Percentiles rank a stretch among this genome's conserved stretches.
Evolutionary conservation across 2,797 vertebrate genomes (phyloP).

Genomic region (Notolepis coatsorum): DNA sequence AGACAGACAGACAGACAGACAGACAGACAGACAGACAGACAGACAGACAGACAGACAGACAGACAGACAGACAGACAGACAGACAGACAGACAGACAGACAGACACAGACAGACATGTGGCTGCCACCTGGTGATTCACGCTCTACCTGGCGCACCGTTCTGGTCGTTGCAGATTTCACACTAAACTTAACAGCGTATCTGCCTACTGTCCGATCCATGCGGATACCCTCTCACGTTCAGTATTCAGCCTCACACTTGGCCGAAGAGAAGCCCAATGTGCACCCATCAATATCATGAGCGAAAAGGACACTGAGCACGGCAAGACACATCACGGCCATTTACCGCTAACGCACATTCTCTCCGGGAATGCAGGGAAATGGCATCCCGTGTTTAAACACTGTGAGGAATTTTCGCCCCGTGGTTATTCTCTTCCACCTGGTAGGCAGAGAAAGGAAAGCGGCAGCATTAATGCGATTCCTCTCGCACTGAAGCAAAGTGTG

Average conservation of each 20-base stretch:
- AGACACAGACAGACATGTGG: too few relatives aligned
- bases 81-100: too few relatives aligned
- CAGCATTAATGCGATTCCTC: slow-evolving; percentile 74
- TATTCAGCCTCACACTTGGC: not conserved
- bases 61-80: too few relatives aligned
- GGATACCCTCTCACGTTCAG: slow-evolving; percentile 1
- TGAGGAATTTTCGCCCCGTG: slow-evolving; percentile 17
- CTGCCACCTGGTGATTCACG: too few relatives aligned
- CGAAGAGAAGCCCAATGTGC: not conserved
- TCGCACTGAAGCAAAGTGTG: slow-evolving; percentile 70
- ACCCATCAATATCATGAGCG: not conserved
- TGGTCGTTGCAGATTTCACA: too few relatives aligned
- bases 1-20: too few relatives aligned
- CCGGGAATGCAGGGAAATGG: not conserved
- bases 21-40: too few relatives aligned
- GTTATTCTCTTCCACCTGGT: slow-evolving; percentile 66
- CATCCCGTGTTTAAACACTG: slow-evolving; percentile 11
- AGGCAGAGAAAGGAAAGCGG: slow-evolving; percentile 65
- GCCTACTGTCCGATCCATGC: not conserved
- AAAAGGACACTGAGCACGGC: not conserved
- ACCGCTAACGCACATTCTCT: slow-evolving; percentile 4
- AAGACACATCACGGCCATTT: slow-evolving; percentile 21
- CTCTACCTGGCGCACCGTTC: too few relatives aligned
- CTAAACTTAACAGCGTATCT: not conserved
- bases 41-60: too few relatives aligned